Percentiles rank a stretch among this genome's conserved stretches.
Conservation (phyloP, 2,797 vertebrate genomes). For the Gymnocypris eckloni region DNA sequence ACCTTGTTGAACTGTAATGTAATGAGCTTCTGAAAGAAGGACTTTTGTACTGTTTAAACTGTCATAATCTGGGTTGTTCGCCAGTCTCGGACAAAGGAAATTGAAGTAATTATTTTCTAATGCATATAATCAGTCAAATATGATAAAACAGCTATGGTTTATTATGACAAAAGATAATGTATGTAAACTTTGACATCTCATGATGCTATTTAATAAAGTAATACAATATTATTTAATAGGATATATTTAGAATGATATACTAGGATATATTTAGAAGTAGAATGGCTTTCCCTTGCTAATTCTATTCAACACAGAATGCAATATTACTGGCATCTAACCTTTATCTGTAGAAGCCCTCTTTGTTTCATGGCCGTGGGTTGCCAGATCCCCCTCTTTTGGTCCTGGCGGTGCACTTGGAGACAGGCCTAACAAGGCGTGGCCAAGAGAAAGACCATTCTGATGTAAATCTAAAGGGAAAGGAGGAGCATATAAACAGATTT, state of each 20-base stretch:
- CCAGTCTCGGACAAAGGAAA: background rate
- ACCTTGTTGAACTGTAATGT: slow-evolving; percentile 26
- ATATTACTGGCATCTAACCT: slow-evolving; percentile 74
- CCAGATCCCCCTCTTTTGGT: slow-evolving; percentile 88
- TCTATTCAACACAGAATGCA: background rate
- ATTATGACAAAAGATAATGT: background rate
- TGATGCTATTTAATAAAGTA: background rate
- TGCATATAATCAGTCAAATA: background rate
- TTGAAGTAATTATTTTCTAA: background rate
- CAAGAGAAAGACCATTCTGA: slow-evolving; percentile 89
- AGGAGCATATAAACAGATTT: background rate
- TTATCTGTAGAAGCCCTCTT: slow-evolving; percentile 90
- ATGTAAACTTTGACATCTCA: background rate
- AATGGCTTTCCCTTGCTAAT: background rate
- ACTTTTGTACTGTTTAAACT: slow-evolving; percentile 8
- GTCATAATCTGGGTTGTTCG: background rate
- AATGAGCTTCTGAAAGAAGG: slow-evolving; percentile 18
- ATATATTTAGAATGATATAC: background rate
- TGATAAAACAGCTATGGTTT: background rate
- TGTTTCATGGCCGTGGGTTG: slow-evolving; percentile 88
- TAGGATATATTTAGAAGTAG: background rate
- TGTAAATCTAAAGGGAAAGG: slow-evolving; percentile 80
- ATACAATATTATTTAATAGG: background rate
- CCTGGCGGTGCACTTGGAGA: slow-evolving; percentile 88
- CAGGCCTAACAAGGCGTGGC: slow-evolving; percentile 90